Evolutionary conservation across 2,113 vertebrate genomes (phyloP).

Genomic region (Bufo gargarizans): DNA sequence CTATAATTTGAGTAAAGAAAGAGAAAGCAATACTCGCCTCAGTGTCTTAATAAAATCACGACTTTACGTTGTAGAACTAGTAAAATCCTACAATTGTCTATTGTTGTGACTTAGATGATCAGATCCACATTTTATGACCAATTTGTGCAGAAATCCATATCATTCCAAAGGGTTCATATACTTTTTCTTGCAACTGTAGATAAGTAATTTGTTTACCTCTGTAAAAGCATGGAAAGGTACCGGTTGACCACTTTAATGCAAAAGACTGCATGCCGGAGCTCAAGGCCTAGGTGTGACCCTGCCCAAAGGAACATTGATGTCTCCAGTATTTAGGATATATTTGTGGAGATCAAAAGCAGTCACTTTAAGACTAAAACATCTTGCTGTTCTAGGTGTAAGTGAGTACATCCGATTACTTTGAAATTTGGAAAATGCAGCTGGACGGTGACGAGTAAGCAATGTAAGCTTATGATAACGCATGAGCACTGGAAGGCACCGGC

Average conservation of each 20-base stretch:
- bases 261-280: not conserved
- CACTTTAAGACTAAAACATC: not conserved
- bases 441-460: not conserved
- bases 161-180: too few relatives aligned
- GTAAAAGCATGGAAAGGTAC: not conserved
- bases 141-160: too few relatives aligned
- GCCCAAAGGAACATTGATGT: not conserved
- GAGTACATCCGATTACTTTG: constrained; percentile 7
- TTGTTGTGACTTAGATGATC: too few relatives aligned
- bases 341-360: not conserved
- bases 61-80: too few relatives aligned
- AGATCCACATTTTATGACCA: too few relatives aligned
- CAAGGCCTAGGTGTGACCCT: not conserved
- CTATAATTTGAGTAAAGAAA: too few relatives aligned
- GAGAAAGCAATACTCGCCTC: too few relatives aligned
- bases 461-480: not conserved
- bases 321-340: not conserved
- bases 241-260: not conserved
- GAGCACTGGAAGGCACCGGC: not conserved
- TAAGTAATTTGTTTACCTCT: not conserved
- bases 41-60: too few relatives aligned
- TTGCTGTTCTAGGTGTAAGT: not conserved
- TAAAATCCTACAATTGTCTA: too few relatives aligned
- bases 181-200: too few relatives aligned
- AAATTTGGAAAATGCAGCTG: not conserved